phyloP scores from a whole-genome alignment of 2,888 invertebrate species.

The Caradrina kadenii region DNA sequence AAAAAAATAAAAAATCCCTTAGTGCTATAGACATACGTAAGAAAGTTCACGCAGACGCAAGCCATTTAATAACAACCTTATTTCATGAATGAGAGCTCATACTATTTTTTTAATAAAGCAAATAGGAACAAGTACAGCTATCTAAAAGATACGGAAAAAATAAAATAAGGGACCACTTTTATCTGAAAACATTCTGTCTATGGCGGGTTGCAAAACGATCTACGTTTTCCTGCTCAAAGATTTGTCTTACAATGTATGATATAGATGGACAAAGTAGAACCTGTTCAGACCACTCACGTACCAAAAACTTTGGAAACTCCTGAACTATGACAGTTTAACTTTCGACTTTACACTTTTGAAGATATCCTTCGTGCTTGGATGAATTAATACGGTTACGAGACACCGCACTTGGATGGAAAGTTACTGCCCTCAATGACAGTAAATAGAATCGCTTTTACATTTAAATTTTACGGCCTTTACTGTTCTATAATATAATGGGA shows the following conservation, averaged over 20 bases:
- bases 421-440: too few relatives aligned
- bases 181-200: not conserved
- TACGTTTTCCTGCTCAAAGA: not conserved
- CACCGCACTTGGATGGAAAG: not conserved
- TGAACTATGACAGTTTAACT: conserved; percentile 1
- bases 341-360: not conserved
- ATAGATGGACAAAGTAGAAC: not conserved
- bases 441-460: too few relatives aligned
- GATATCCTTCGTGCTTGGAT: not conserved
- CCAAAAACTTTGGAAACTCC: not conserved
- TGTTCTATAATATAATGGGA: too few relatives aligned
- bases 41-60: too few relatives aligned
- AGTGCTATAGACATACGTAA: too few relatives aligned
- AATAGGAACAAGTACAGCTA: too few relatives aligned
- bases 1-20: too few relatives aligned
- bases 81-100: too few relatives aligned
- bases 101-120: too few relatives aligned
- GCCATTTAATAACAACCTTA: too few relatives aligned
- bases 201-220: not conserved
- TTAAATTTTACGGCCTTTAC: too few relatives aligned
- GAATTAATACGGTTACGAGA: not conserved
- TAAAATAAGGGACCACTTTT: not conserved
- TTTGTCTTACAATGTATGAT: not conserved
- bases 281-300: not conserved
- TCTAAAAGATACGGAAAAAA: not conserved